Evolutionary conservation across 2,113 vertebrate genomes (phyloP).

Genomic region (Chloropsis cyanopogon): DNA sequence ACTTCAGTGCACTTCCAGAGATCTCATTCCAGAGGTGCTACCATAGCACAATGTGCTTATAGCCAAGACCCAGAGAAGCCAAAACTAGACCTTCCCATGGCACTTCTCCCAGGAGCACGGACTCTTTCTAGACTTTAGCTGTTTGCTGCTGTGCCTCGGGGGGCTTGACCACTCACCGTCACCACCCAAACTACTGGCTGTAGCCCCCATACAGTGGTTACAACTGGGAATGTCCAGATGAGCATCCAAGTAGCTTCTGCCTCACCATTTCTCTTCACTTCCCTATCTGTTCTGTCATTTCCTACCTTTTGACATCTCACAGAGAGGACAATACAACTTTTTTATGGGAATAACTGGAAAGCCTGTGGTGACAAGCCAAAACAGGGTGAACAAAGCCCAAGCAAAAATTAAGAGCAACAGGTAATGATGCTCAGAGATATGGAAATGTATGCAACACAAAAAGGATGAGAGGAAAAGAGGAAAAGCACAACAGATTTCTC

Average conservation of each 20-base stretch:
- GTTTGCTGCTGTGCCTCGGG: accelerated
- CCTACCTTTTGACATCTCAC: neutral
- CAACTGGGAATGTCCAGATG: neutral
- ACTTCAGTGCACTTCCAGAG: neutral
- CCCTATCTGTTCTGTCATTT: neutral
- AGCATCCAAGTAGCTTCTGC: neutral
- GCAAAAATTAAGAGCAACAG: neutral
- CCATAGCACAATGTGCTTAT: accelerated
- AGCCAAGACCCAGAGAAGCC: neutral
- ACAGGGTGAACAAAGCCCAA: neutral
- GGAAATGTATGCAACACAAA: neutral
- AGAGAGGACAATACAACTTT: neutral
- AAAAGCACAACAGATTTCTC: neutral
- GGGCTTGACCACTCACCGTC: accelerated
- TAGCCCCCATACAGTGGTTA: neutral
- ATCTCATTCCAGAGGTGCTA: neutral
- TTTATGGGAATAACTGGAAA: neutral
- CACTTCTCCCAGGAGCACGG: accelerated
- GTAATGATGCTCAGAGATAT: neutral
- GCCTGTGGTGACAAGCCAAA: neutral
- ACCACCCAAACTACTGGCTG: neutral
- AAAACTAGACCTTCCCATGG: accelerated
- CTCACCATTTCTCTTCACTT: neutral
- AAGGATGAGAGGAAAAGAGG: neutral
- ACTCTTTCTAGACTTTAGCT: too few species aligned